Base-by-base conservation (phyloP, 2,797 vertebrate genomes). In the Gymnothorax javanicus region DNA sequence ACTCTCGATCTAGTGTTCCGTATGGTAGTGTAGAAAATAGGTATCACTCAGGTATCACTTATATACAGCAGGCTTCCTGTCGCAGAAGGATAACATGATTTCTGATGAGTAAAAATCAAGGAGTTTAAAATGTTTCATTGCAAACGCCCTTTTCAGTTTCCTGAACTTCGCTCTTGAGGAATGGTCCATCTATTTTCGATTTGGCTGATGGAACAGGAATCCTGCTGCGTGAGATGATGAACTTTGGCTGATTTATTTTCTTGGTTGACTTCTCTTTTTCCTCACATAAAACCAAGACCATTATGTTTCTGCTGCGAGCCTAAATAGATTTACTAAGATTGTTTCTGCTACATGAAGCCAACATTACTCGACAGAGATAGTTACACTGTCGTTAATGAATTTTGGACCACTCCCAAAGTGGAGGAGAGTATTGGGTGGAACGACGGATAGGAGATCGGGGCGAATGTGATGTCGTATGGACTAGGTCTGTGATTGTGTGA, bases 281-380 rank as follows among this genome's bases (percentile, higher is more conserved):
- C 82, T 84, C 89, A 89, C 89, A 67, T 89, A 84, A 92, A 93
- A 94, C 91, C 93, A 93, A 89, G 91, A 86, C 84, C 89, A 92
- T 92, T 94, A 92, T 93, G 88, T 90, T 90, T 91, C 86, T 67
- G 89, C 87, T 89, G 83, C 90, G 2, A 86, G 69, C 83, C 79
- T 83, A 88, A 85, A 87, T 81, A 85, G 89, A 91, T 90, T 90
- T 17, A 86, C 87, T 91, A 90, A 92, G 89, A 93, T 94, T 95
- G 91, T 92, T 73, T 90, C 89, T 73, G 87, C 87, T 90, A 85
- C 91, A 87, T 90, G 90, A 92, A 92, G 91, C 83, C 89, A 91
- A 93, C 89, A 20, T 89, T 91, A 88, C 88, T 86, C 79, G 89
- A 86, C 84, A 86, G 52, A 91, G 92, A 43, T 43, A 43, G 33